phyloP scores from a whole-genome alignment of 2,888 invertebrate genomes.

The Digitonthophagus gazella region DNA sequence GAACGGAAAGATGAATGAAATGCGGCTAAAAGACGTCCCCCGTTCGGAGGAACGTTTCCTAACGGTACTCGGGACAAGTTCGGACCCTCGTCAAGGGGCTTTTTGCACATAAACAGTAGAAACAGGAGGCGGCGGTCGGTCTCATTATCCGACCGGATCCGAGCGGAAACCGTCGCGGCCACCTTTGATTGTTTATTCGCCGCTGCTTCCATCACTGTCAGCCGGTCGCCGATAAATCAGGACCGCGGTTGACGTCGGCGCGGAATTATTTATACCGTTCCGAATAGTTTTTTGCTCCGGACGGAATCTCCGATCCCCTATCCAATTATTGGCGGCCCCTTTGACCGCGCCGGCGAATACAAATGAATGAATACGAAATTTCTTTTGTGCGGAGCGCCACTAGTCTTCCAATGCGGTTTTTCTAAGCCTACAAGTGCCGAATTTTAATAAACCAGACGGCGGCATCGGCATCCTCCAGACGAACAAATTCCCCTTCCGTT shows the following conservation, averaged over 20 bases:
- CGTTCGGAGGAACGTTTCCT: too few relatives aligned
- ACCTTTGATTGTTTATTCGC: constrained; percentile 51
- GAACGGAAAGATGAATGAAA: too few relatives aligned
- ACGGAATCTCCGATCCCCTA: constrained; percentile 33
- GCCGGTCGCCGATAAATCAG: constrained; percentile 50
- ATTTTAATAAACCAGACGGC: too few relatives aligned
- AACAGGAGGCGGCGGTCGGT: constrained; percentile 27
- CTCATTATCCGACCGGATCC: constrained; percentile 40
- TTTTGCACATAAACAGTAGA: not conserved
- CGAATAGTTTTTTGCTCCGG: constrained; percentile 40
- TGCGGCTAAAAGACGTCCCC: too few relatives aligned
- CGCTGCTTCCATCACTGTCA: constrained; percentile 52
- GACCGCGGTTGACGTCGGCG: constrained; percentile 34
- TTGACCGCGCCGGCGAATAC: constrained; percentile 38
- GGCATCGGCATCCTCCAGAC: too few relatives aligned
- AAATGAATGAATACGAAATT: constrained; percentile 37
- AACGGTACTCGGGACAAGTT: too few relatives aligned
- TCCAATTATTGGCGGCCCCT: constrained; percentile 47
- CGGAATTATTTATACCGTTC: constrained; percentile 49
- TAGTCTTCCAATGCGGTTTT: not conserved
- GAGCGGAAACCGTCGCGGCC: constrained; percentile 39
- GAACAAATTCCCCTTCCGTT: too few relatives aligned
- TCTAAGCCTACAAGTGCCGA: not conserved
- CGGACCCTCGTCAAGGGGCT: not conserved
- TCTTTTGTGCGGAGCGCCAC: constrained; percentile 26